phyloP scores from a whole-genome alignment of 2,113 vertebrate genomes.

The Equus przewalskii region DNA sequence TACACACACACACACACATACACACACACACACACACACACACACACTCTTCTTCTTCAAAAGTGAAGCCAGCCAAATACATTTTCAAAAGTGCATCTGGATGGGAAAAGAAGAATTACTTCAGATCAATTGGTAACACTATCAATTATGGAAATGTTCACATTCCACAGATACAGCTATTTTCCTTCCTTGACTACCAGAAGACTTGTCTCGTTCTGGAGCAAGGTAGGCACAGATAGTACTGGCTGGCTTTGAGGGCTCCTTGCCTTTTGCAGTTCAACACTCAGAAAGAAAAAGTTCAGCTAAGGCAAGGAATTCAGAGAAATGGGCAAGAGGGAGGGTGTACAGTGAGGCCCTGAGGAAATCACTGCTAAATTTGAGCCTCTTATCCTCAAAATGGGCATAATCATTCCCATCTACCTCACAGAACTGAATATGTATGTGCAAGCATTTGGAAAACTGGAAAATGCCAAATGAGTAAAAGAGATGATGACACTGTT shows the following conservation, averaged over 20 bases:
- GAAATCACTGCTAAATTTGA: slow-evolving; percentile 58
- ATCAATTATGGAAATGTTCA: slow-evolving; percentile 42
- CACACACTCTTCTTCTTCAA: neutral
- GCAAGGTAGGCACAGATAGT: neutral
- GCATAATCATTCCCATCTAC: slow-evolving; percentile 58
- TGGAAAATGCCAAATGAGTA: slow-evolving; percentile 61
- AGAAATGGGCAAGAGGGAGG: neutral
- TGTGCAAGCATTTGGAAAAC: slow-evolving; percentile 62
- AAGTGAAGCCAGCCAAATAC: neutral
- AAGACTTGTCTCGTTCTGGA: slow-evolving; percentile 49
- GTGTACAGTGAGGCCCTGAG: slow-evolving; percentile 5
- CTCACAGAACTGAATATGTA: slow-evolving; percentile 60
- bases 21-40: neutral
- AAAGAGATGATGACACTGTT: slow-evolving; percentile 53
- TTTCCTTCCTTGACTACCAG: slow-evolving; percentile 27
- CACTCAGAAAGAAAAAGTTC: slow-evolving; percentile 39
- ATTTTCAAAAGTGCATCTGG: neutral
- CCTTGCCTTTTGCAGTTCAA: slow-evolving; percentile 33
- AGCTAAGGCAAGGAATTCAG: slow-evolving; percentile 52
- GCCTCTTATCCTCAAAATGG: slow-evolving; percentile 63
- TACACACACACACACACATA: neutral
- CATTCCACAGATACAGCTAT: slow-evolving; percentile 67
- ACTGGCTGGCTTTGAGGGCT: neutral
- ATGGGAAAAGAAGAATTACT: neutral
- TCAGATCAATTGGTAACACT: slow-evolving; percentile 57